Conservation (phyloP, 2,888 invertebrate species). For the Caenorhabditis sp. region DNA sequence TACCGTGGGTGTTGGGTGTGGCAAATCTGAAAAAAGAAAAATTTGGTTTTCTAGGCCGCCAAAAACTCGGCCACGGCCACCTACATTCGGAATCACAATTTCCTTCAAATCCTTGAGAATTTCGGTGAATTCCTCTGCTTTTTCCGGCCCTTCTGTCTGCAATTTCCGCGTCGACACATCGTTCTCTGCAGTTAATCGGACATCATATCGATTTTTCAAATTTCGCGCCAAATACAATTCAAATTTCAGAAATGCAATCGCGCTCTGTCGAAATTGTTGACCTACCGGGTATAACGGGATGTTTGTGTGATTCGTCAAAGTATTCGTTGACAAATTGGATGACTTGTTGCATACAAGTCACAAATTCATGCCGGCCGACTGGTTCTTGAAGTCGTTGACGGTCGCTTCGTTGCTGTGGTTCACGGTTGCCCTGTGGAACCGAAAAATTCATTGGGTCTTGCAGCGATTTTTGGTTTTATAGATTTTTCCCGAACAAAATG, state of each 20-base stretch:
- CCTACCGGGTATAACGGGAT: conserved; percentile 55
- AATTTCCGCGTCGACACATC: conserved; percentile 17
- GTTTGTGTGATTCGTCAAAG: conserved; percentile 63
- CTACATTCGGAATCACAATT: conserved; percentile 54
- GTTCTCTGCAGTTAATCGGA: conserved; percentile 41
- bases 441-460: too few species aligned
- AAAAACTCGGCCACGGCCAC: conserved; percentile 3
- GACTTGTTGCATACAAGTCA: conserved; percentile 33
- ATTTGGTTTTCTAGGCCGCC: not conserved
- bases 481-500: too few species aligned
- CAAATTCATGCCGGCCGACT: conserved; percentile 50
- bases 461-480: too few species aligned
- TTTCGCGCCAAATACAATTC: too few species aligned
- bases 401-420: conserved; percentile 47
- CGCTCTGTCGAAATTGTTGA: not conserved
- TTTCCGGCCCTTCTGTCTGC: conserved; percentile 29
- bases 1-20: conserved; percentile 65
- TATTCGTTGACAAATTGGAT: conserved; percentile 60
- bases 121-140: conserved; percentile 32
- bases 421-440: conserved; percentile 10
- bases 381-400: conserved; percentile 62
- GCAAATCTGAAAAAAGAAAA: conserved; percentile 39
- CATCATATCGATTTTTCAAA: too few species aligned
- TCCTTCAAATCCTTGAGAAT: conserved; percentile 56
- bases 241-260: too few species aligned